Conservation (phyloP, 2,888 invertebrate species). For the Tetrapedia diversipes region DNA sequence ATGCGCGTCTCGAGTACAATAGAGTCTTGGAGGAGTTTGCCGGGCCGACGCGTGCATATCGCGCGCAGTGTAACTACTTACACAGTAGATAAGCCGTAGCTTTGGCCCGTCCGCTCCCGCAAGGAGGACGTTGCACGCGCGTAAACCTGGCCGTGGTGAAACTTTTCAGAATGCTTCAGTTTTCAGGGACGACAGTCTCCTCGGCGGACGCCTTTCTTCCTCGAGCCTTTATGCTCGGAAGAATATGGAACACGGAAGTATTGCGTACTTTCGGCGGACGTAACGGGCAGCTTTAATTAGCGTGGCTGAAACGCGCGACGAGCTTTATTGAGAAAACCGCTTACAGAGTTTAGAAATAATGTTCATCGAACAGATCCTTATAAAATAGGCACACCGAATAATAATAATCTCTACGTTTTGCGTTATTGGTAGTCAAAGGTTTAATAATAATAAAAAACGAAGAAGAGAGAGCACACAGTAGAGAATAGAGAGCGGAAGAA, state of each 20-base stretch:
- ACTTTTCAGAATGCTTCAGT: conserved; percentile 24
- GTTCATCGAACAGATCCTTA: too few species aligned
- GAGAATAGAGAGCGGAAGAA: too few species aligned
- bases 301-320: too few species aligned
- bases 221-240: not conserved
- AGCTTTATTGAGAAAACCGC: not conserved
- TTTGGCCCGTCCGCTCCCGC: conserved; percentile 1
- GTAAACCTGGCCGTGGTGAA: not conserved
- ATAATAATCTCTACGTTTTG: too few species aligned
- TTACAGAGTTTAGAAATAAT: too few species aligned
- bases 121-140: conserved; percentile 31
- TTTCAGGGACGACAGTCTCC: not conserved
- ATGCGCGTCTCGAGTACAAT: conserved; percentile 38
- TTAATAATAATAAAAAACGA: too few species aligned
- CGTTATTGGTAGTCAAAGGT: too few species aligned
- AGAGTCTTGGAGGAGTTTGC: conserved; percentile 26
- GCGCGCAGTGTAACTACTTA: conserved; percentile 51
- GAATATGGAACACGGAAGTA: conserved; percentile 24
- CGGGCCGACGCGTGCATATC: conserved; percentile 46
- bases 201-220: not conserved
- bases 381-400: too few species aligned
- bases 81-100: conserved; percentile 44
- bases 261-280: conserved; percentile 12
- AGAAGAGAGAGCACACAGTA: too few species aligned
- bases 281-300: conserved; percentile 26